Base-by-base conservation (phyloP, 2,797 vertebrate genomes). In the Hippopotamyrus pictus region DNA sequence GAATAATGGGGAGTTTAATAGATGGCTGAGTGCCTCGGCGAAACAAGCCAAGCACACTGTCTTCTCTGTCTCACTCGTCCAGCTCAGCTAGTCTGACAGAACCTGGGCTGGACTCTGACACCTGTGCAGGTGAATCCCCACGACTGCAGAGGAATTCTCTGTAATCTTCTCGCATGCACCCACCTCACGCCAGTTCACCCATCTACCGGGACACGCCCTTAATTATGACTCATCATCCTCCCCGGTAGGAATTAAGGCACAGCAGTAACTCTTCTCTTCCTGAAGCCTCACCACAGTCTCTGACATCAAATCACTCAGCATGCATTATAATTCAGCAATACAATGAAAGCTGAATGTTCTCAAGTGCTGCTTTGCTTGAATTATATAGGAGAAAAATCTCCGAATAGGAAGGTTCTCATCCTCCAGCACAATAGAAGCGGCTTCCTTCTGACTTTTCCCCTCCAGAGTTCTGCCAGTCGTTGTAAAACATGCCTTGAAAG, bases 341-440 rank as follows among this genome's bases (percentile, higher is more conserved):
- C 33, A 82, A 62, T 62, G 59, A 89, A 84, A 62, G 37, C n/a
- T 82, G 88, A 50, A 54, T 86, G 29, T 41, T 57, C 85, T 86
- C 14, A 57, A 86, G 53, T 83, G 19, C 44, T 41, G 76, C 76
- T 48, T 62, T 59, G 17, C 62, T 83, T 51, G 51, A 51, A 29
- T 14, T 17, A 41, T 83, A 41, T 73, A 5, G 51, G 50, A 37
- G 88, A 50, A 48, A 88, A 50, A 17, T 0, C 65, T 69, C 29
- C 0, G 17, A 79, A 50, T 6, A 25, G n/a, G 41, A 84, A 48
- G 37, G 3, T 50, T 7, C 82, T 85, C 82, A 59, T 51, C 88
- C 33, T 29, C 48, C 14, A 33, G 22, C 41, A 86, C 84, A 86
- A 85, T 17, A 83, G 50, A 33, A 57, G n/a, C 2, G 6, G 22